Evolutionary conservation across 2,888 invertebrate species (phyloP).

Genomic region (Lithophane socia): DNA sequence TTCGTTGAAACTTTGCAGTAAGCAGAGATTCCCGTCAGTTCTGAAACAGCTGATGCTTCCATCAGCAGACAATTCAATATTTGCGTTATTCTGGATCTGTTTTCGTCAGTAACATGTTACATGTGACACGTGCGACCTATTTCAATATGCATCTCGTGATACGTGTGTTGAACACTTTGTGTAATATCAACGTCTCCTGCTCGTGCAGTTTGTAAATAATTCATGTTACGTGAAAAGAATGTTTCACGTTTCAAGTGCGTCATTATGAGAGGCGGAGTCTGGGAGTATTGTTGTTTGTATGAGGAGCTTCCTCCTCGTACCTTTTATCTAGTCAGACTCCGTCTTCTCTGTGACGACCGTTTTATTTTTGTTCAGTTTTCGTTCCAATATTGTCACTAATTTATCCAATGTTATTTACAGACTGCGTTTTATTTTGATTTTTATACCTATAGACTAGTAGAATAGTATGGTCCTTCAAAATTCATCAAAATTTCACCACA

Average conservation of each 20-base stretch:
- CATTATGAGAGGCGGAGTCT: constrained; percentile 22
- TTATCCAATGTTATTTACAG: constrained; percentile 58
- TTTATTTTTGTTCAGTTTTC: constrained; percentile 24
- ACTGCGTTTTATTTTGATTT: constrained; percentile 53
- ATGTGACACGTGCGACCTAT: constrained; percentile 53
- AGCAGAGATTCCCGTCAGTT: background rate
- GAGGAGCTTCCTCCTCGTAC: constrained; percentile 29
- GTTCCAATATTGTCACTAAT: constrained; percentile 37
- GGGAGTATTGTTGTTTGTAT: background rate
- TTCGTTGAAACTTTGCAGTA: constrained; percentile 4
- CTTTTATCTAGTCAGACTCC: constrained; percentile 21
- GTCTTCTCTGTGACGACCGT: constrained; percentile 23
- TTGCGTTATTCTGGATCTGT: constrained; percentile 12
- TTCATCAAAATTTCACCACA: constrained; percentile 58
- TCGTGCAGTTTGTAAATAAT: constrained; percentile 65
- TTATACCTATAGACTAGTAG: constrained; percentile 41
- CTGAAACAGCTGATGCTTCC: background rate
- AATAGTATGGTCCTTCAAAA: constrained; percentile 42
- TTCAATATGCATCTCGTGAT: constrained; percentile 61
- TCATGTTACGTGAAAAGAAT: constrained; percentile 33
- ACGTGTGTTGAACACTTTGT: constrained; percentile 29
- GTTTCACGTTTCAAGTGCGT: constrained; percentile 39
- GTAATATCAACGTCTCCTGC: constrained; percentile 64
- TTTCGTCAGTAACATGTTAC: constrained; percentile 33
- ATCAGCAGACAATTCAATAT: background rate